Evolutionary conservation across 92 coral and sea anemone genomes (phyloP).

Genomic region (Montipora capitata): DNA sequence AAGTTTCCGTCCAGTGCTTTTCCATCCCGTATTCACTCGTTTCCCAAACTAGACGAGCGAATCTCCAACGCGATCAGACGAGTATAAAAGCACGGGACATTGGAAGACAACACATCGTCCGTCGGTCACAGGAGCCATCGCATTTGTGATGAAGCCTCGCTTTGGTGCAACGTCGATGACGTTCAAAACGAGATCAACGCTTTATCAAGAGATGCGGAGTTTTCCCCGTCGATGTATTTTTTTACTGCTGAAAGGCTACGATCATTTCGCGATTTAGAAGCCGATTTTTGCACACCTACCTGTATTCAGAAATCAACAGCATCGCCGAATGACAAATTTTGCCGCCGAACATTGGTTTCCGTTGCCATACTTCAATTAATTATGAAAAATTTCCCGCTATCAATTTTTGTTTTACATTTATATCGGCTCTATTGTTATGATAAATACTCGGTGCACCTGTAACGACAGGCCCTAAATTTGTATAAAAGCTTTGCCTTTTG

Average conservation of each 20-base stretch:
- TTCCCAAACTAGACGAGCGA: slow-evolving; percentile 34
- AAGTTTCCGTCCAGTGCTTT: slow-evolving; percentile 48
- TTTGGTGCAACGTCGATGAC: slow-evolving; percentile 86
- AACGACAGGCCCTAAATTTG: slow-evolving; percentile 87
- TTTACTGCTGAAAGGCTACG: neutral
- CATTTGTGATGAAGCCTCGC: slow-evolving; percentile 89
- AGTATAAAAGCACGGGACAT: slow-evolving; percentile 54
- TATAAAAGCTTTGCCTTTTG: slow-evolving; percentile 96
- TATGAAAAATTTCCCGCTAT: slow-evolving; percentile 97
- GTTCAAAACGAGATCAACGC: slow-evolving; percentile 70
- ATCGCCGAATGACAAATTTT: slow-evolving; percentile 83
- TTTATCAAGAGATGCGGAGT: slow-evolving; percentile 59
- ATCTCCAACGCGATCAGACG: slow-evolving; percentile 33
- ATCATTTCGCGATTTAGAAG: neutral
- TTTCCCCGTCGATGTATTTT: slow-evolving; percentile 53
- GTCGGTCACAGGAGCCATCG: slow-evolving; percentile 46
- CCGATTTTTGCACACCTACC: slow-evolving; percentile 72
- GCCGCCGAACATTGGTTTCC: slow-evolving; percentile 87
- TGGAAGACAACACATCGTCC: slow-evolving; percentile 50
- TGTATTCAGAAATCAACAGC: slow-evolving; percentile 71
- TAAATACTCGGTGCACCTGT: slow-evolving; percentile 88
- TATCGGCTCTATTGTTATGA: slow-evolving; percentile 98
- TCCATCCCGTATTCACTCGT: slow-evolving; percentile 64
- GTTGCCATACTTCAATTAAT: slow-evolving; percentile 96
- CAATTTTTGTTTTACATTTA: slow-evolving; percentile 95